Evolutionary conservation across 1,140 invertebrate genomes (phyloP).

Genomic region (Arion vulgaris): DNA sequence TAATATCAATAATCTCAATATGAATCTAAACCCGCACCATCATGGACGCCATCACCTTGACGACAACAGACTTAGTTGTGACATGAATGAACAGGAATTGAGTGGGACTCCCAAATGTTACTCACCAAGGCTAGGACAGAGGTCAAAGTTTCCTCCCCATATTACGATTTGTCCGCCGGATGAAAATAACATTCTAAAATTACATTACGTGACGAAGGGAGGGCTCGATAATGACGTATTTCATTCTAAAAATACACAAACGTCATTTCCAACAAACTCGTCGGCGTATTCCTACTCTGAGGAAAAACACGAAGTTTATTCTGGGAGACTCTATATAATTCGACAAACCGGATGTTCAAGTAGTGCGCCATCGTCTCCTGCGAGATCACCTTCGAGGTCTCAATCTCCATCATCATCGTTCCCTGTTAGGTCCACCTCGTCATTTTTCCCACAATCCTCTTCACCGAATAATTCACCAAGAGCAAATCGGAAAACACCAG

Average conservation of each 20-base stretch:
- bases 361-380: constrained; percentile 16
- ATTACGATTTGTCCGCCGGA: constrained; percentile 32
- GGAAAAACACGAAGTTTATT: constrained; percentile 32
- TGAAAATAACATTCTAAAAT: not conserved
- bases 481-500: constrained; percentile 11
- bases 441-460: not conserved
- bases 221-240: constrained; percentile 32
- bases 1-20: constrained; percentile 13
- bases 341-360: constrained; percentile 18
- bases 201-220: not conserved
- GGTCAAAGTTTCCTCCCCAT: constrained; percentile 22
- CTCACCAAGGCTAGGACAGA: constrained; percentile 8
- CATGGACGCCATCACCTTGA: not conserved
- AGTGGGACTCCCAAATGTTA: not conserved
- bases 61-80: not conserved
- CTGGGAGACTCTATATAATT: constrained; percentile 29
- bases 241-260: not conserved
- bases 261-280: not conserved
- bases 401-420: not conserved
- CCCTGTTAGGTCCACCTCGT: constrained; percentile 5
- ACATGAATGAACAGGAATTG: not conserved
- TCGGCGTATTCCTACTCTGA: not conserved
- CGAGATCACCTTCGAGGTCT: not conserved
- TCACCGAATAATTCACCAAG: not conserved
- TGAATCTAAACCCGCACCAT: not conserved